Evolutionary conservation across 2,888 invertebrate species (phyloP).

Genomic region (Willowsia nigromaculata): DNA sequence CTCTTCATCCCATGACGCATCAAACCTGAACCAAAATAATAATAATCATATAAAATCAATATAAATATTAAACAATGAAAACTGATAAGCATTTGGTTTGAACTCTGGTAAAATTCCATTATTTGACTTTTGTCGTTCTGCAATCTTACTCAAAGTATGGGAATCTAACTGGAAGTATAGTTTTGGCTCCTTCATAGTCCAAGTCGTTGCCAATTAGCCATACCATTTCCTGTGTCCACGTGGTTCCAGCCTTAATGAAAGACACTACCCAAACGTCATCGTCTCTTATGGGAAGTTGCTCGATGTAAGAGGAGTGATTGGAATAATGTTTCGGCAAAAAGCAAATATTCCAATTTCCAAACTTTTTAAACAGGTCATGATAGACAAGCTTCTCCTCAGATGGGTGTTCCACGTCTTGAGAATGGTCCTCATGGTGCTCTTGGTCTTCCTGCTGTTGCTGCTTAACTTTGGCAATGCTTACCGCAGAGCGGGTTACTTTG

Average conservation of each 20-base stretch:
- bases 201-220: constrained; percentile 92
- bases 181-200: constrained; percentile 88
- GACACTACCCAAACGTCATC: constrained; percentile 81
- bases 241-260: constrained; percentile 84
- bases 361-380: constrained; percentile 73
- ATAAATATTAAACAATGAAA: not conserved
- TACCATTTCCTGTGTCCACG: constrained; percentile 96
- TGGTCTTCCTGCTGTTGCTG: not conserved
- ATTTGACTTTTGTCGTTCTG: constrained; percentile 2
- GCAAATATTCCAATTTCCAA: constrained; percentile 75
- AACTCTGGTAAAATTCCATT: constrained; percentile 7
- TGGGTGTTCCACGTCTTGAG: not conserved
- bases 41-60: not conserved
- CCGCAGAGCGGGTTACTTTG: constrained; percentile 14
- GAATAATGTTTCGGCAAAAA: constrained; percentile 74
- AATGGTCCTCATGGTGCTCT: not conserved
- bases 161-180: constrained; percentile 84
- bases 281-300: constrained; percentile 81
- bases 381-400: constrained; percentile 47
- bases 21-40: constrained; percentile 60
- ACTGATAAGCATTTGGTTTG: not conserved
- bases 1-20: constrained; percentile 72
- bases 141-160: constrained; percentile 86
- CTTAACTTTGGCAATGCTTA: not conserved
- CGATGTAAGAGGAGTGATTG: constrained; percentile 79